Percentiles rank a stretch among this genome's conserved stretches.
These are phyloP conservation scores for Bursaphelenchus mucronatus DNA, from an alignment of 1,140 invertebrate genomes.

Conservation along the genomic window DNA sequence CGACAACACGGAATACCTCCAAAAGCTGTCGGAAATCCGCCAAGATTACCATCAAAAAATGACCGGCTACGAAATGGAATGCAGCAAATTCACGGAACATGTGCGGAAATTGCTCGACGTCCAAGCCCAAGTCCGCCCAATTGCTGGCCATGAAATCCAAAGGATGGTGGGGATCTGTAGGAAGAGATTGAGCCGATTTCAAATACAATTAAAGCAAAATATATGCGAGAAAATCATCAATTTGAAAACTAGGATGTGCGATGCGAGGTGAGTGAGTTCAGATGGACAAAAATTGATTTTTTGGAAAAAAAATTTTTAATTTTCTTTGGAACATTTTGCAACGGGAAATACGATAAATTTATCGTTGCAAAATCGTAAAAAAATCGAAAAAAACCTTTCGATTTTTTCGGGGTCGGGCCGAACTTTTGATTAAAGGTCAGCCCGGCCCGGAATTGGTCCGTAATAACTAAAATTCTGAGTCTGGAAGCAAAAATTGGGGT, in stretches of 20 bases:
- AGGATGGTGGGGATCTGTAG: conserved; percentile 99
- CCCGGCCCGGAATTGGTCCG: no score
- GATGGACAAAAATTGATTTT: background rate
- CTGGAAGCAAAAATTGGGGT: no score
- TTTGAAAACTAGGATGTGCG: conserved; percentile 69
- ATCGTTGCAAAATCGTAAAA: no score
- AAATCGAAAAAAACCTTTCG: no score
- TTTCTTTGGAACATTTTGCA: no score
- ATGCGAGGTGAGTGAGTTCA: conserved; percentile 49
- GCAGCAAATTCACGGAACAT: conserved; percentile 98
- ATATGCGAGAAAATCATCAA: conserved; percentile 99
- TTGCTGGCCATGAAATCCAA: conserved; percentile 76
- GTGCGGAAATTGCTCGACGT: conserved; percentile 96
- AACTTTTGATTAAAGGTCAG: no score
- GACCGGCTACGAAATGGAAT: conserved; percentile 98
- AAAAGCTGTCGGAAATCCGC: conserved; percentile 96
- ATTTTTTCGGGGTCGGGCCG: no score
- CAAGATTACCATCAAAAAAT: conserved; percentile 98
- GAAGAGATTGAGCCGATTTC: conserved; percentile 98
- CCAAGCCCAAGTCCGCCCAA: conserved; percentile 65
- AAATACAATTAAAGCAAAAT: conserved; percentile 98
- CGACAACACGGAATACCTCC: conserved; percentile 97
- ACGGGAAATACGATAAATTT: no score
- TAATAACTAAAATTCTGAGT: no score
- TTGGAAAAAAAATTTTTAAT: conserved; percentile 24